phyloP scores from a whole-genome alignment of 2,797 vertebrate genomes.

The Todus mexicanus region DNA sequence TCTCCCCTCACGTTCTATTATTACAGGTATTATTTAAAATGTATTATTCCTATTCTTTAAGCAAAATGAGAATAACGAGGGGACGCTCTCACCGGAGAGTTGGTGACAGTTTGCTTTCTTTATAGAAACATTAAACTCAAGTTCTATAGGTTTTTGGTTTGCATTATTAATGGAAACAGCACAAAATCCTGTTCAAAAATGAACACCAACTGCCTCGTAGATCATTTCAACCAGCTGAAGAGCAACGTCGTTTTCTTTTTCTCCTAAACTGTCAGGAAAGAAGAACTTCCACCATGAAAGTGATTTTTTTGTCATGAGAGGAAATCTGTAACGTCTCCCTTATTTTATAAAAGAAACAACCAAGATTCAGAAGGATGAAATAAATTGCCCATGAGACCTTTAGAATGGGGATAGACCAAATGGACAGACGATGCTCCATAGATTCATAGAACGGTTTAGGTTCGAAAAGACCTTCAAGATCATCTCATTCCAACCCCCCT shows the following conservation, averaged over 20 bases:
- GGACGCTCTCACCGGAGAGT: too few species aligned
- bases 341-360: background rate
- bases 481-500: too few species aligned
- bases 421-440: background rate
- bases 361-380: background rate
- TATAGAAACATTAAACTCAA: background rate
- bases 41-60: conserved; percentile 41
- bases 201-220: background rate
- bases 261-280: background rate
- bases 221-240: background rate
- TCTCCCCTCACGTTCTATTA: background rate
- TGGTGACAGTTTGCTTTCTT: background rate
- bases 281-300: background rate
- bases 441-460: too few species aligned
- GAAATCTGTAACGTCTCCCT: background rate
- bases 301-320: background rate
- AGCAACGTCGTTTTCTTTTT: background rate
- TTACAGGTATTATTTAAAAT: conserved; percentile 36
- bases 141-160: background rate
- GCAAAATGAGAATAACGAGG: background rate
- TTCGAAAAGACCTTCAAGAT: too few species aligned
- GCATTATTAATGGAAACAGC: background rate
- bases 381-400: background rate
- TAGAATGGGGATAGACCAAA: background rate
- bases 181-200: background rate